Evolutionary conservation across 2,113 vertebrate species (phyloP), one percentile per base, ranked within the genome.

Genomic region (Paratilapia polleni): DNA sequence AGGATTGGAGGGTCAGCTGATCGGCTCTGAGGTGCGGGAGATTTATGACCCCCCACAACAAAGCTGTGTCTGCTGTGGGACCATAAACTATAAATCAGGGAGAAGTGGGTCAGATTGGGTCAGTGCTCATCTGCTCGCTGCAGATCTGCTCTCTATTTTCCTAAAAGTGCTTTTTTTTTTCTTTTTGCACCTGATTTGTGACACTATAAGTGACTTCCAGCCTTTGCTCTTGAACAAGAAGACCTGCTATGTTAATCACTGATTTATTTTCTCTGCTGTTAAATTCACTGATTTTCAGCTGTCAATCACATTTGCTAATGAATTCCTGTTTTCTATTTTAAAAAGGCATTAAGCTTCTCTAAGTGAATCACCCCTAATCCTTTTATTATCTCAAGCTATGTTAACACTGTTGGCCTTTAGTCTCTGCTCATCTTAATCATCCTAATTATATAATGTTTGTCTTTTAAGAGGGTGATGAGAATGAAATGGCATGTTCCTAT

Each of bases 11-110:
- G 92, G 92, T 93, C 90, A 91, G 89, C 88, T 92, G 93, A 94
- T 93, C 87, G 43, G 83, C 84, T 92, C 81, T 52, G 88, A 90
- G 93, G 87, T 91, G 87, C 31, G 0, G 84, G 90, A 95, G 95
- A 96, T 95, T 96, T 94, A 96, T 94, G 94, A 93, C 93, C 94
- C 92, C 88, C 88, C 88, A 91, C 92, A 95, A 94, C 91, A 93
- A 95, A 95, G 92, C 88, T 77, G 88, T 93, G 93, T 94, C 93
- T 92, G 85, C 92, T 4, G 87, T 81, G 91, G 80, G 91, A 91
- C 85, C 82, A 75, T 77, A 79, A 90, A 80, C 86, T 90, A 95
- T 96, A 95, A 95, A 95, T 95, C 95, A 95, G 92, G 84, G 49
- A 91, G 91, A 96, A 95, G 88, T 95, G 93, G 94, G 95, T 96